Percentiles rank a stretch among this genome's conserved stretches.
Evolutionary conservation across 2,888 invertebrate species (phyloP).

Genomic region (Drosophila anomelani): DNA sequence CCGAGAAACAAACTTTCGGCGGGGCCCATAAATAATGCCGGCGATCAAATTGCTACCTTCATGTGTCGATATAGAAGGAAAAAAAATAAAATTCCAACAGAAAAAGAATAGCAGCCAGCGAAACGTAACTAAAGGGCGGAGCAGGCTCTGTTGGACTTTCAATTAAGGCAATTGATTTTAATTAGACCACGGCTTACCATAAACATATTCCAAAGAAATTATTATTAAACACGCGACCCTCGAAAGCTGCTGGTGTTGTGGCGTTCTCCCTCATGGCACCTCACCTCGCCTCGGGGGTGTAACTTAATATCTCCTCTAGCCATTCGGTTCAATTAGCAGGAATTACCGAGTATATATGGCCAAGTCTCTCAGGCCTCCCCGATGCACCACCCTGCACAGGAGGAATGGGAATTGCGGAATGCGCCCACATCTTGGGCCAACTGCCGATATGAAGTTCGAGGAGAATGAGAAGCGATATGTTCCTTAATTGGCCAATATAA

Average conservation of each 20-base stretch:
- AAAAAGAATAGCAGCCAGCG: background rate
- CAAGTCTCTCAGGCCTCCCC: conserved; percentile 49
- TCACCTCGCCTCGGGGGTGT: conserved; percentile 51
- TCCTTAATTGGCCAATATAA: conserved; percentile 72
- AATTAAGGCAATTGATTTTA: conserved; percentile 81
- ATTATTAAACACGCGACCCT: conserved; percentile 79
- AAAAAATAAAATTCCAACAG: background rate
- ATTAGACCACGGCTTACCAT: conserved; percentile 76
- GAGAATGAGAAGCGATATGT: conserved; percentile 36
- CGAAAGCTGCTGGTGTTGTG: conserved; percentile 31
- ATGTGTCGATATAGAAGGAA: conserved; percentile 44
- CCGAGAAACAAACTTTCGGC: conserved; percentile 17
- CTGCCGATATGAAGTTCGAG: conserved; percentile 42
- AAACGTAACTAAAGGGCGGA: conserved; percentile 3
- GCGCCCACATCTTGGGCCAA: conserved; percentile 76
- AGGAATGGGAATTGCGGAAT: conserved; percentile 36
- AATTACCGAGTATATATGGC: conserved; percentile 66
- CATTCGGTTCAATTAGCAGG: conserved; percentile 73
- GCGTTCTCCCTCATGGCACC: conserved; percentile 57
- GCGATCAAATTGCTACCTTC: conserved; percentile 81
- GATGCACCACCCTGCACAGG: conserved; percentile 65
- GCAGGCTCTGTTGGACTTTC: conserved; percentile 67
- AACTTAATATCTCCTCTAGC: conserved; percentile 67
- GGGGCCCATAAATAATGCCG: conserved; percentile 65
- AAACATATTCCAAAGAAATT: conserved; percentile 71